Conservation (phyloP, 1,140 invertebrate species). For the Physella acuta region DNA sequence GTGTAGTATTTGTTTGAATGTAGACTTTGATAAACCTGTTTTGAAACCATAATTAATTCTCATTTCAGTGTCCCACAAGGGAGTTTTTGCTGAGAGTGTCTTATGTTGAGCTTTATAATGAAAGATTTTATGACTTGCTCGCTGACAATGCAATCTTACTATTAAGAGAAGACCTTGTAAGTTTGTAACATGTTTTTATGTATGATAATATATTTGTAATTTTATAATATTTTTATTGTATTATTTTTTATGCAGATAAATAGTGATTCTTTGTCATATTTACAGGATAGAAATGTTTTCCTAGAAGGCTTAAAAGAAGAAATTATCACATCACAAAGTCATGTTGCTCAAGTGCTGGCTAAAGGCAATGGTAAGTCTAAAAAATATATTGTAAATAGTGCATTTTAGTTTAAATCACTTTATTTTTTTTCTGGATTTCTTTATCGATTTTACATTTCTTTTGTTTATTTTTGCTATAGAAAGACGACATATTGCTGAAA, state of each 20-base stretch:
- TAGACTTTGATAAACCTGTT: too few species aligned
- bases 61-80: conserved; percentile 10
- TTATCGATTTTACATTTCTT: background rate
- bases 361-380: conserved; percentile 22
- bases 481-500: conserved; percentile 65
- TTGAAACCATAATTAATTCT: too few species aligned
- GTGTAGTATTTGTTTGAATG: background rate
- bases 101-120: conserved; percentile 22
- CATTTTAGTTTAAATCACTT: background rate
- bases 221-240: background rate
- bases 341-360: background rate
- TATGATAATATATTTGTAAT: too few species aligned
- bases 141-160: background rate
- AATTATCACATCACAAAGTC: background rate
- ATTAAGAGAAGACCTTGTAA: conserved; percentile 11
- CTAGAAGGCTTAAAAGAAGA: conserved; percentile 3
- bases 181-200: background rate
- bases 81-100: conserved; percentile 20
- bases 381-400: background rate
- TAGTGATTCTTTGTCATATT: background rate
- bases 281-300: conserved; percentile 16
- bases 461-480: conserved; percentile 35
- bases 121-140: conserved; percentile 6
- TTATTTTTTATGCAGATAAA: background rate
- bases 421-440: background rate